Evolutionary conservation across 1,140 invertebrate species (phyloP).

Genomic region (Temnothorax nylanderi): DNA sequence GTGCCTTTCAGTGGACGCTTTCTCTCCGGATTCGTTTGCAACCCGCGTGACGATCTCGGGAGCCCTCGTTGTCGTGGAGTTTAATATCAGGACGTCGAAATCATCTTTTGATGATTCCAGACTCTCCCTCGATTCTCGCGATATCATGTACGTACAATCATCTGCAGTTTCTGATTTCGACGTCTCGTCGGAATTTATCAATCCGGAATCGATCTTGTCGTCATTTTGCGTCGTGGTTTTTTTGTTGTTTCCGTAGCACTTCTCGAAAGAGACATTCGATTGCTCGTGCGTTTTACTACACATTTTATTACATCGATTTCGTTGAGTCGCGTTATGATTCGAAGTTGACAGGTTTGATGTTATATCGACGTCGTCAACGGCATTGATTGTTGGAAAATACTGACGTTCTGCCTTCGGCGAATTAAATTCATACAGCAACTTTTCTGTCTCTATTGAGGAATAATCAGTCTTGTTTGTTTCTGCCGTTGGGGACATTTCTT

Average conservation of each 20-base stretch:
- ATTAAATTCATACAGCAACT: background rate
- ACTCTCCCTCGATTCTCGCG: conserved; percentile 14
- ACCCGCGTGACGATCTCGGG: conserved; percentile 20
- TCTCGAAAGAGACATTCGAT: background rate
- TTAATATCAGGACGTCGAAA: conserved; percentile 3
- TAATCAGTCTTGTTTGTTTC: background rate
- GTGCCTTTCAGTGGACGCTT: background rate
- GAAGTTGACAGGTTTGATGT: background rate
- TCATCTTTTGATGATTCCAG: conserved; percentile 2
- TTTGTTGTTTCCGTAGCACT: background rate
- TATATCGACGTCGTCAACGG: background rate
- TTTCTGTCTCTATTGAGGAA: background rate
- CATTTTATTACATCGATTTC: background rate
- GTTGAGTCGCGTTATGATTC: background rate
- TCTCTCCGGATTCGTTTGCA: background rate
- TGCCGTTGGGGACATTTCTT: background rate
- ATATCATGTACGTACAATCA: background rate
- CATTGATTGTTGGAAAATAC: background rate
- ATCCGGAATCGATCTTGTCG: conserved; percentile 67
- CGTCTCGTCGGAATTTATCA: conserved; percentile 48
- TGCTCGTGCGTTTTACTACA: background rate
- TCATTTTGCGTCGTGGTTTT: conserved; percentile 19
- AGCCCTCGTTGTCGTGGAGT: background rate
- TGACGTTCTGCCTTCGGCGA: background rate
- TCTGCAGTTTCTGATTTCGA: background rate